Evolutionary conservation across 2,797 vertebrate genomes (phyloP).

Genomic region (Graptemys geographica): DNA sequence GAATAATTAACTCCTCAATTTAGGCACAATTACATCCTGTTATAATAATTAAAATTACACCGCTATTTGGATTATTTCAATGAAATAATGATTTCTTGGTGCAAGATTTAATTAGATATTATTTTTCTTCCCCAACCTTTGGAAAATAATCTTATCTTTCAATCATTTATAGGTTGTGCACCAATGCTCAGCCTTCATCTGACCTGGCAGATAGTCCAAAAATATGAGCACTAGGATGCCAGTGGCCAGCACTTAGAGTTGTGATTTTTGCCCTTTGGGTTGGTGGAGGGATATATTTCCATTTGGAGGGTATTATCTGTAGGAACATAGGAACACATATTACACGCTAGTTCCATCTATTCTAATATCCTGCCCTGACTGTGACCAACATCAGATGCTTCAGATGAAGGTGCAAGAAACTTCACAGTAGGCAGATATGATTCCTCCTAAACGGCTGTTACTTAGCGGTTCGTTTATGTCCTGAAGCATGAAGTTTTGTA

Average conservation of each 20-base stretch:
- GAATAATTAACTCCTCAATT: slow-evolving; percentile 77
- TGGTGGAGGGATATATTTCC: not conserved
- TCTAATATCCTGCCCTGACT: not conserved
- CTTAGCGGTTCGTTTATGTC: not conserved
- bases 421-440: slow-evolving; percentile 1
- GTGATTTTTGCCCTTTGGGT: not conserved
- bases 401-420: slow-evolving; percentile 14
- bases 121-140: slow-evolving; percentile 34
- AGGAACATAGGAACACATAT: not conserved
- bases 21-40: slow-evolving; percentile 70
- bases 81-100: slow-evolving; percentile 67
- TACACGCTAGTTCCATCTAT: not conserved
- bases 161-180: slow-evolving; percentile 21
- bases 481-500: not conserved
- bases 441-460: not conserved
- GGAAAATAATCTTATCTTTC: slow-evolving; percentile 50
- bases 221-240: not conserved
- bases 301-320: not conserved
- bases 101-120: slow-evolving; percentile 58
- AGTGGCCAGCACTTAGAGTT: not conserved
- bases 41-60: slow-evolving; percentile 75
- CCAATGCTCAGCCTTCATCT: slow-evolving; percentile 15
- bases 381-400: not conserved
- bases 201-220: not conserved
- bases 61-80: slow-evolving; percentile 67